These are phyloP conservation scores for Bolinopsis microptera DNA, from an alignment of 37 sponge, comb jelly and placozoan species.

Conservation along the genomic window DNA sequence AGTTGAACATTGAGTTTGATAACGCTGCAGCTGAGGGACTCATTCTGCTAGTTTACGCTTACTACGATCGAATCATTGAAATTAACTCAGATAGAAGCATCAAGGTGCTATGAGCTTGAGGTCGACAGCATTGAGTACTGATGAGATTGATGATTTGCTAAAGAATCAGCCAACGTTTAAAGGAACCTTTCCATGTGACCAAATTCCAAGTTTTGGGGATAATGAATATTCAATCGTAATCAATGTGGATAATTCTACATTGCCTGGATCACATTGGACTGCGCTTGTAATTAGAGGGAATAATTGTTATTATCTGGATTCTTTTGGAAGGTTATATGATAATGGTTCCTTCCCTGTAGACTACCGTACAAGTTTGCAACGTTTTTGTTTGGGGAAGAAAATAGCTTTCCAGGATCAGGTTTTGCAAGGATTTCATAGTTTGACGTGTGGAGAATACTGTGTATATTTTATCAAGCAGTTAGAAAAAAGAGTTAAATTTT, in stretches of 20 bases:
- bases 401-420: neutral
- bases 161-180: neutral
- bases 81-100: neutral
- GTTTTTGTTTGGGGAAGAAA: neutral
- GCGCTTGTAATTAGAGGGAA: neutral
- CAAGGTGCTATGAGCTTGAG: neutral
- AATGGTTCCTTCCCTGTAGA: neutral
- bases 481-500: neutral
- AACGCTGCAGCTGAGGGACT: neutral
- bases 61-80: constrained; percentile 44
- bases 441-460: constrained; percentile 46
- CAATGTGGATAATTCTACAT: neutral
- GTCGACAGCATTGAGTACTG: neutral
- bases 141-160: constrained; percentile 2
- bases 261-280: constrained; percentile 18
- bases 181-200: no score
- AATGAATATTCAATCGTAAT: constrained; percentile 10
- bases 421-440: constrained; percentile 25
- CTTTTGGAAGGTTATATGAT: constrained; percentile 7
- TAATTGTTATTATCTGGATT: neutral
- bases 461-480: constrained; percentile 7
- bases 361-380: neutral
- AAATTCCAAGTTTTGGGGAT: constrained; percentile 1
- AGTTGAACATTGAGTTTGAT: neutral
- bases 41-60: neutral